Conservation (phyloP, 2,888 invertebrate genomes). For the Athalia cordata region DNA sequence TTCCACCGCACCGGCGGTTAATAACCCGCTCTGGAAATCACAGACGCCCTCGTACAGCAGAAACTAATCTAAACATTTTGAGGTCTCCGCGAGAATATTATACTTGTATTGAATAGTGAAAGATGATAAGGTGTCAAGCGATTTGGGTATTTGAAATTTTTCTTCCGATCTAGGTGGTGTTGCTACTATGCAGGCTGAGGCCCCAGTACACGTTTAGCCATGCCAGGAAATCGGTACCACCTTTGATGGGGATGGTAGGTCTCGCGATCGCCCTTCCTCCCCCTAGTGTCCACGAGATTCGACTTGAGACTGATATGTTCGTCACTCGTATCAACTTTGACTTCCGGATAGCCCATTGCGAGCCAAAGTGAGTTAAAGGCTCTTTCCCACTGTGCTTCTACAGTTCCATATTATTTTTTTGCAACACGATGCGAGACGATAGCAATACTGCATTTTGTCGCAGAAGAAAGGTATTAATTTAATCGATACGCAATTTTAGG, state of each 20-base stretch:
- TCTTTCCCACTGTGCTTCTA: not conserved
- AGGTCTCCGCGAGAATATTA: not conserved
- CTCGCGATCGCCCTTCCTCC: conserved; percentile 97
- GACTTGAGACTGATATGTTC: conserved; percentile 96
- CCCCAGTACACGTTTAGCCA: conserved; percentile 96
- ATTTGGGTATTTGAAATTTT: conserved; percentile 10
- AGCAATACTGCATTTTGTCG: not conserved
- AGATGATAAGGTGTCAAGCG: not conserved
- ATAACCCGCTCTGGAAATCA: conserved; percentile 24
- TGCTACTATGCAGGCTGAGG: conserved; percentile 92
- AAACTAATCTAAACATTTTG: conserved; percentile 24
- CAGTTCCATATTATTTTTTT: not conserved
- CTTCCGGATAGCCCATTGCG: conserved; percentile 97
- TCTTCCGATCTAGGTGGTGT: conserved; percentile 84
- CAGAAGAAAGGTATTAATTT: not conserved
- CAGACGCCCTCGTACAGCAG: not conserved
- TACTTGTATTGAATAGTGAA: conserved; percentile 6
- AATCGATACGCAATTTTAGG: conserved; percentile 74
- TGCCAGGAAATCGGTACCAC: conserved; percentile 90
- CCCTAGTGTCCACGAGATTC: conserved; percentile 97
- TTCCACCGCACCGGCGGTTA: conserved; percentile 25
- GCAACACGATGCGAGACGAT: not conserved
- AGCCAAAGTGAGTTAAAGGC: conserved; percentile 85
- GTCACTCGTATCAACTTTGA: conserved; percentile 97
- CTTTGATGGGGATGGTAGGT: conserved; percentile 94